phyloP scores from a whole-genome alignment of 1,140 invertebrate genomes.

The Teleogryllus occipitalis region DNA sequence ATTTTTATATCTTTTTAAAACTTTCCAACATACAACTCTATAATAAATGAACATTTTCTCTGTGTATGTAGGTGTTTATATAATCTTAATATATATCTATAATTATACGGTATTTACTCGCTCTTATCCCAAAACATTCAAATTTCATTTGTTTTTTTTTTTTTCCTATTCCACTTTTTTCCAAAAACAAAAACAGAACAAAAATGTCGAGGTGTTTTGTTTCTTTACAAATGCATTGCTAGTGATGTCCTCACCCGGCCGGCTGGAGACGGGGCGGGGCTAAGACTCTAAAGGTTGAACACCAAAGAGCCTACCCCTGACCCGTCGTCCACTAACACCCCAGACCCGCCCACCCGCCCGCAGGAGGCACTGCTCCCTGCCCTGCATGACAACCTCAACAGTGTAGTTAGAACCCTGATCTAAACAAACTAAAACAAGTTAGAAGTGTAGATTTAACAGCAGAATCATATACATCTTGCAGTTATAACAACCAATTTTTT shows the following conservation, averaged over 20 bases:
- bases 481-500: conserved; percentile 25
- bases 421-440: conserved; percentile 26
- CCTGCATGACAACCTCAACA: conserved; percentile 21
- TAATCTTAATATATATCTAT: neutral
- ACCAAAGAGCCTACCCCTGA: conserved; percentile 4
- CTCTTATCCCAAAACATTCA: conserved; percentile 7
- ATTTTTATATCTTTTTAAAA: conserved; percentile 20
- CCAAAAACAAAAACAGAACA: neutral
- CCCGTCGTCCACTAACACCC: conserved; percentile 7
- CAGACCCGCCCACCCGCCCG: neutral
- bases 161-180: neutral
- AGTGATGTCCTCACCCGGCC: conserved; percentile 7
- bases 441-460: conserved; percentile 28
- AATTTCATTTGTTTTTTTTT: neutral
- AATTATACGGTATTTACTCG: neutral
- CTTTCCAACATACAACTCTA: conserved; percentile 23
- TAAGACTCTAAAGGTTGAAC: neutral
- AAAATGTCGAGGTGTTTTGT: neutral
- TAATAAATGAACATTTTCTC: conserved; percentile 22
- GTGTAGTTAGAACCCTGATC: conserved; percentile 24
- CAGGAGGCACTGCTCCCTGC: conserved; percentile 12
- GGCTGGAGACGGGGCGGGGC: conserved; percentile 1
- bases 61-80: conserved; percentile 12
- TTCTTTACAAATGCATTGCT: conserved; percentile 14
- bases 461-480: conserved; percentile 28